phyloP scores from a whole-genome alignment of 2,113 vertebrate species.

The Alosa alosa region DNA sequence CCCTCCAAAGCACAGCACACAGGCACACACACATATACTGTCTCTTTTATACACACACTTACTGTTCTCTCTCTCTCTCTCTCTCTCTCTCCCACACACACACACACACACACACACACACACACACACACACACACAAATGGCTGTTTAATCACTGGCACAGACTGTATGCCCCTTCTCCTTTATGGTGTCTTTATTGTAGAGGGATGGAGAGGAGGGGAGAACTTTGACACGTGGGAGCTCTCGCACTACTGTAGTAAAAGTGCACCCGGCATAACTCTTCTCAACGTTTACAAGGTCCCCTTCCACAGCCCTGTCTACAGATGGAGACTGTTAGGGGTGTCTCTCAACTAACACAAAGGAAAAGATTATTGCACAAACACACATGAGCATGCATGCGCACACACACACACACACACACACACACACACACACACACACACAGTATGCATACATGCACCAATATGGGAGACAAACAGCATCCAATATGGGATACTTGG shows the following conservation, averaged over 20 bases:
- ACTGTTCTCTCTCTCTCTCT: not conserved
- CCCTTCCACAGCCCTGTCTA: not conserved
- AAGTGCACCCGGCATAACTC: constrained; percentile 16
- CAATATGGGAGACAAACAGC: not conserved
- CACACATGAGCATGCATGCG: not conserved
- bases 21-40: constrained; percentile 43
- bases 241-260: not conserved
- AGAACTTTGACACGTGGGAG: not conserved
- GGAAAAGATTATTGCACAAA: not conserved
- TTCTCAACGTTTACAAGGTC: constrained; percentile 12
- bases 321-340: not conserved
- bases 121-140: constrained; percentile 37
- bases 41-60: not conserved
- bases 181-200: constrained; percentile 25
- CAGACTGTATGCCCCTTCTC: constrained; percentile 19
- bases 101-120: not conserved
- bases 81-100: not conserved
- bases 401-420: not conserved
- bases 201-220: not conserved
- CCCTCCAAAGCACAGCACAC: constrained; percentile 43
- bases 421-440: not conserved
- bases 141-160: constrained; percentile 36
- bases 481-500: not conserved
- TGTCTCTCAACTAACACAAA: not conserved
- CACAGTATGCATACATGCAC: not conserved